Base-by-base conservation (phyloP, 1,140 invertebrate species). In the Prorops nasuta region DNA sequence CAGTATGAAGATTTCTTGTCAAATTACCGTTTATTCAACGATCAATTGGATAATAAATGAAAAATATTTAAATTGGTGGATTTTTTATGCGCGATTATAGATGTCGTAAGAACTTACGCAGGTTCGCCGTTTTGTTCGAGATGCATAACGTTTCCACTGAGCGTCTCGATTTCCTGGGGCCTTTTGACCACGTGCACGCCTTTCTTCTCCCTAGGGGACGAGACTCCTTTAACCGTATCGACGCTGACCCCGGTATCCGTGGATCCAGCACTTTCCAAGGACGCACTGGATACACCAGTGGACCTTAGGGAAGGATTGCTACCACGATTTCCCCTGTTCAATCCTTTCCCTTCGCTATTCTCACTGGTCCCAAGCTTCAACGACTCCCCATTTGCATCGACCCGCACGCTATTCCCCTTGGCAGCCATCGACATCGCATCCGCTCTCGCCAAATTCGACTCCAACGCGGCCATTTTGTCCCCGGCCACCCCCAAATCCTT, bases 191-290 rank as follows among this genome's bases (percentile, higher is more conserved):
- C 47, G 43, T 71, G 72, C 28, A 67, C 62, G 0, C 67, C 74
- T 19, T 54, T 68, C 37, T 74, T 76, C 41, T 72, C 74, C 17
- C 67, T 57, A 1, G 74, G 72, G 7, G 74, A 77, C 1, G 74
- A 78, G 15, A 76, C 69, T 1, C 71, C 72, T 10, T 54, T 59
- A 1, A 77, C 72, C 0, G 76, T 78, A 44, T 78, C 66, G 6
- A 78, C 48, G 45, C 74, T 77, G 10, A 78, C 74, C 1, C 76
- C 74, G 2, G 76, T 78, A 40, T 78, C 76, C 8, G 69, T 74
- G 0, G 76, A 76, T 1, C 69, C 50, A 3, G 63, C 56, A 35
- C 72, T 76, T 7, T 63, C 63, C 3, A 66, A 50, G 0, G 74
- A 76, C 1, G 64, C 60, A 3, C 66, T 62, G 7, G 73, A 73